Base-by-base conservation (phyloP, 1,140 invertebrate genomes). In the Caenorhabditis briggsae region DNA sequence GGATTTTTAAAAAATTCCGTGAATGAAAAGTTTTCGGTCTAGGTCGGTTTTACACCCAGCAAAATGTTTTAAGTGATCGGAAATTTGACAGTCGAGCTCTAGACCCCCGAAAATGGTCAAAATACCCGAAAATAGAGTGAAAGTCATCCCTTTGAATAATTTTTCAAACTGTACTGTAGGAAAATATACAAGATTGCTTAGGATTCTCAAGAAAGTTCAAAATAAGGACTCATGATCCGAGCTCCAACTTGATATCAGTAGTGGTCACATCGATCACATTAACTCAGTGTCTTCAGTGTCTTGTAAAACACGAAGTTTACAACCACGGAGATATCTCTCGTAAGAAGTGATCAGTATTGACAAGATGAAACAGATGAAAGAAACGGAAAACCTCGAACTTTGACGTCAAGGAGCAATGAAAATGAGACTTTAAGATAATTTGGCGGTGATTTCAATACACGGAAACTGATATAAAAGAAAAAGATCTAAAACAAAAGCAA, bases 401-500 rank as follows among this genome's bases (percentile, higher is more conserved):
- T 25, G 59, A 61, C 59, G 59, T 61, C 59, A 61, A n/a, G 50
- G 50, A 18, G 23, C 23, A 5, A 61, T 25, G 18, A 33, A 61
- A 33, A 61, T 25, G 59, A 61, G 25, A 33, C 11, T 23, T 18
- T 58, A 61, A 61, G 59, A 61, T 61, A 61, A 61, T 61, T 33
- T 25, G 33, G 33, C 33, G 33, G 33, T 33, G 33, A 33, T 33
- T 33, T 33, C 33, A 33, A 33, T 33, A 33, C 59, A 25, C 23
- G 9, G 14, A 61, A 61, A 61, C 0, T 23, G 59, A 61, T 61
- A 18, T 18, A n/a, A 16, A 16, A 58, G 56, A 58, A 18, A 46
- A 70, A 70, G n/a, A n/a, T n/a, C 14, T n/a, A 20, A 70, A 70
- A 70, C 61, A 65, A 65, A 65, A 65, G 61, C 61, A 12, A 70